These are phyloP conservation scores for Zeugodacus cucurbitae DNA, from an alignment of 1,140 invertebrate genomes.

Conservation along the genomic window DNA sequence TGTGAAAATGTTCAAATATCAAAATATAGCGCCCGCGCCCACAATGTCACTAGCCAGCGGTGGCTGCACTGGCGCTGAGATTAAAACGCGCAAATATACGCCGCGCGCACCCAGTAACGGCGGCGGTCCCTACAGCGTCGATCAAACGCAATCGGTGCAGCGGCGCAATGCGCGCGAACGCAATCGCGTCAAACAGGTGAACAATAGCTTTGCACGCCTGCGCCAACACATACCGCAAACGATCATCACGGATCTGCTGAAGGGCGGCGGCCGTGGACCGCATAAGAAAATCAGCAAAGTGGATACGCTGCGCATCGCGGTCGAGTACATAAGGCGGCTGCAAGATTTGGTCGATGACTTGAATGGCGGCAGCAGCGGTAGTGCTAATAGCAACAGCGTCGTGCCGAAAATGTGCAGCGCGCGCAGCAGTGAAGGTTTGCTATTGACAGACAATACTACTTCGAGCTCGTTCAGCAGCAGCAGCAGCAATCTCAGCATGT, in stretches of 20 bases:
- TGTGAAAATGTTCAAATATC: constrained; percentile 44
- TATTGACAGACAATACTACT: background rate
- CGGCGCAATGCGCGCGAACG: constrained; percentile 89
- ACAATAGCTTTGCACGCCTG: constrained; percentile 88
- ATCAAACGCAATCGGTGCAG: constrained; percentile 85
- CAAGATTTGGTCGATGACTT: constrained; percentile 80
- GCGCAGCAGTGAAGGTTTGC: background rate
- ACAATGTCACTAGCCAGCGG: constrained; percentile 49
- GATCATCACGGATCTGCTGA: constrained; percentile 74
- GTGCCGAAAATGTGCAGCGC: background rate
- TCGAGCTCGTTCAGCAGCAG: constrained; percentile 53
- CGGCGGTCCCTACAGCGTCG: constrained; percentile 67
- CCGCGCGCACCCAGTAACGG: background rate
- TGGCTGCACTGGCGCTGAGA: constrained; percentile 47
- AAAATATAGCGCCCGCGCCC: constrained; percentile 40
- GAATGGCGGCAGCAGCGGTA: constrained; percentile 52
- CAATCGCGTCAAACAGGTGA: constrained; percentile 93
- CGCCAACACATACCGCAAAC: constrained; percentile 84
- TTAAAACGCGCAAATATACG: constrained; percentile 40
- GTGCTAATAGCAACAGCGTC: constrained; percentile 47
- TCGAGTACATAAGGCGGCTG: constrained; percentile 90
- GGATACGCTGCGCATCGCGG: constrained; percentile 90
- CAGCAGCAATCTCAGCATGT: background rate
- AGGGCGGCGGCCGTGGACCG: constrained; percentile 71
- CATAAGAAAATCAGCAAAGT: constrained; percentile 92